Percentiles rank a stretch among this genome's conserved stretches.
Conservation (phyloP, 1,140 invertebrate species). For the Pantala flavescens region DNA sequence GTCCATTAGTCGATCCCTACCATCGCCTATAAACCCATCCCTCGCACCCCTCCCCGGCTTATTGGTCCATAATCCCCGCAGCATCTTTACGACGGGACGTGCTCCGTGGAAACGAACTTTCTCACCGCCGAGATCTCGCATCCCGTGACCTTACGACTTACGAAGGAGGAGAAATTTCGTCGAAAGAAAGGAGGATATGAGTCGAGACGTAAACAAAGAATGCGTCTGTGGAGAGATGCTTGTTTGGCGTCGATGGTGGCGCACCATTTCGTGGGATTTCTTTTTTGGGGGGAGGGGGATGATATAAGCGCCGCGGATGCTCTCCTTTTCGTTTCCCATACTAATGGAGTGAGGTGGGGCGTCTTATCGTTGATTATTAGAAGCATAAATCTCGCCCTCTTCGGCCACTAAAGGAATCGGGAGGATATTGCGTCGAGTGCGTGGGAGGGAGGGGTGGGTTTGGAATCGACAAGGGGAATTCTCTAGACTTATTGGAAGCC, state of each 20-base stretch:
- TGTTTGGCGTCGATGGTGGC: too few species aligned
- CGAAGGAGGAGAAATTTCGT: too few species aligned
- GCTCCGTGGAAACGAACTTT: neutral
- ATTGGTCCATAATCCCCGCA: slow-evolving; percentile 2
- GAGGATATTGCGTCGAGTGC: neutral
- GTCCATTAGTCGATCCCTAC: neutral
- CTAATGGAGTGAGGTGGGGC: neutral
- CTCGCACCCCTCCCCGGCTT: neutral
- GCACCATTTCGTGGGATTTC: too few species aligned
- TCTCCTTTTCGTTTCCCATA: neutral
- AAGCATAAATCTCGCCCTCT: neutral
- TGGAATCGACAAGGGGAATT: neutral
- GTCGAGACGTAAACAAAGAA: too few species aligned
- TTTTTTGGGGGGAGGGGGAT: too few species aligned
- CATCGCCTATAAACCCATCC: neutral
- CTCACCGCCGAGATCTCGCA: neutral
- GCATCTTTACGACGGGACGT: neutral
- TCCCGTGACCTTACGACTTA: too few species aligned
- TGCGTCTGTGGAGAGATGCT: too few species aligned
- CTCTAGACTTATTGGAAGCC: neutral
- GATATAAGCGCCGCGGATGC: too few species aligned
- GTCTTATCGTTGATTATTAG: neutral
- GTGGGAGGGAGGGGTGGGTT: neutral
- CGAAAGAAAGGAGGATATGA: too few species aligned
- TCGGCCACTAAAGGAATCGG: neutral